Base-by-base conservation (phyloP, 1,140 invertebrate species). In the Drosophila sp. region DNA sequence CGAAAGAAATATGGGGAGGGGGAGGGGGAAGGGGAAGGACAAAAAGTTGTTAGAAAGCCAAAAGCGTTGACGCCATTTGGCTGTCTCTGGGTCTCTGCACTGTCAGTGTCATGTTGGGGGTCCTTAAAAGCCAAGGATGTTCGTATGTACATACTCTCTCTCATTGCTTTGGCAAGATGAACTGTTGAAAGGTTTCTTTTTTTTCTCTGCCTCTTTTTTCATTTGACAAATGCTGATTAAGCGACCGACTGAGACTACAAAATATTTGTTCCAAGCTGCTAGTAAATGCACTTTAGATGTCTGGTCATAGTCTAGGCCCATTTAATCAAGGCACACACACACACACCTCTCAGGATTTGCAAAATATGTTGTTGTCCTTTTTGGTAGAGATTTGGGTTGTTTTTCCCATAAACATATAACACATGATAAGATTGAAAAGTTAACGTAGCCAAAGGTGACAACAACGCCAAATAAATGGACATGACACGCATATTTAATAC, bases 401-500 rank as follows among this genome's bases (percentile, higher is more conserved):
- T 17, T 47, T 33, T 40, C n/a, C 23, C 62, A 58, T 64, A 50
- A 47, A 62, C 44, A 66, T 27, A 38, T 56, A 40, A 35, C 50
- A 54, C 41, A 67, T 62, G 75, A 47, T 61, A 72, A 83, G 80
- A 82, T 83, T 74, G 72, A 69, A 70, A 76, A 80, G 63, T 68
- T 69, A 81, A 77, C 70, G 67, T 66, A 69, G 79, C 79, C 66
- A 64, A 85, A 85, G 81, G 81, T 84, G 82, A 82, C 82, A 82
- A 72, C 66, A 76, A 75, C 54, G 60, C 66, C 68, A 86, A 78
- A 76, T 73, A 86, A 86, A 86, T 82, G 79, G 70, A 86, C 82
- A 86, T 79, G 83, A 82, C 83, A 87, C 82, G 82, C 82, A 86
- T 86, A 86, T 79, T 86, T 76, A 86, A 86, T 86, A 78, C 55